Base-by-base conservation (phyloP, 2,113 vertebrate genomes). In the Larimichthys crocea region DNA sequence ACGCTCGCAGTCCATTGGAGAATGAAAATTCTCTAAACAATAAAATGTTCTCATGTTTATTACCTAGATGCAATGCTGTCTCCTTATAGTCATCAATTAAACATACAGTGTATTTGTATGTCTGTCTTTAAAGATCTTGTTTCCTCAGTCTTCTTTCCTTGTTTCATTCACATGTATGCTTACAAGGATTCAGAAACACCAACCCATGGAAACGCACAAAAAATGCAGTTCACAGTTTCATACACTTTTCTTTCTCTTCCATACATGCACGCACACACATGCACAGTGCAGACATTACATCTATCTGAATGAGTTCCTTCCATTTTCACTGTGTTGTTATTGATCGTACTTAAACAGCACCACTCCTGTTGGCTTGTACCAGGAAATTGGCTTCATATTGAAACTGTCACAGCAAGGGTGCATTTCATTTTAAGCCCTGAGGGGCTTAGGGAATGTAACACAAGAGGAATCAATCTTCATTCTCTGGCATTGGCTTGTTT, bases 371-470 rank as follows among this genome's bases (percentile, higher is more conserved):
- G 85, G 81, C 90, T 89, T 93, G 92, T 94, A 90, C 63, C 88
- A 93, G 94, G 90, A 93, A 95, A 95, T 95, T 94, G 93, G 90
- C 79, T 91, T 88, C 85, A 92, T 92, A 92, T 91, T 87, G 91
- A 92, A 93, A 88, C 82, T 94, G 93, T 92, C 92, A 91, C 91
- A 85, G 88, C 67, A 35, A 91, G 88, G 80, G 87, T 84, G 81
- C 65, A 40, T 91, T 92, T 91, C 83, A 91, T 90, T 93, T 86
- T 65, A 20, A 73, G 72, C 68, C 90, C 77, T 7, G 56, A 87
- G 85, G 90, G 89, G 76, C 75, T 60, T 6, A 20, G 62, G 48
- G 78, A 82, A 81, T 17, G 17, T 40, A 56, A 50, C 59, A 49
- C 76, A 40, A 49, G 55, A 77, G 62, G 86, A 91, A 91, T 93